Evolutionary conservation across 2,797 vertebrate species (phyloP).

Genomic region (Intellagama lesueurii): DNA sequence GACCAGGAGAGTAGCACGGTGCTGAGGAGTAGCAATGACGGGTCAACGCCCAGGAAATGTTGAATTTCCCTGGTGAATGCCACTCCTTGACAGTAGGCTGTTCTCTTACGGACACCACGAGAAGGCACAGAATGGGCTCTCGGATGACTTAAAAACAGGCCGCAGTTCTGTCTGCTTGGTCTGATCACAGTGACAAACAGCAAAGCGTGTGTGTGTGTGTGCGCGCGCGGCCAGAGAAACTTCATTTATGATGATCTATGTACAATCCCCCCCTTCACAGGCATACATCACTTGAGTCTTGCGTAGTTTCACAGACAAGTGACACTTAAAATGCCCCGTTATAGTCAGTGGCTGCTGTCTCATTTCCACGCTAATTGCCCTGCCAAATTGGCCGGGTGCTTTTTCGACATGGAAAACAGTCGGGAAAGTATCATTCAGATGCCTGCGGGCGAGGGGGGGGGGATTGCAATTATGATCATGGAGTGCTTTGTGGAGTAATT

Average conservation of each 20-base stretch:
- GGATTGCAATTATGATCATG: background rate
- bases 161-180: too few species aligned
- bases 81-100: too few species aligned
- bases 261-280: background rate
- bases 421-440: constrained; percentile 65
- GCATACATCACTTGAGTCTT: constrained; percentile 7
- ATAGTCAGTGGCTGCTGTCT: constrained; percentile 61
- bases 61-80: too few species aligned
- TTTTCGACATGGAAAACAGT: constrained; percentile 62
- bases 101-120: too few species aligned
- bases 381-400: constrained; percentile 62
- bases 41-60: too few species aligned
- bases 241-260: background rate
- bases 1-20: too few species aligned
- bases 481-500: constrained; percentile 63
- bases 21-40: too few species aligned
- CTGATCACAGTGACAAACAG: too few species aligned
- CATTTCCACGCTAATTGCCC: constrained; percentile 74
- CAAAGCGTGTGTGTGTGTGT: too few species aligned
- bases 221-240: too few species aligned
- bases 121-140: too few species aligned
- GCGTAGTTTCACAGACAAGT: constrained; percentile 62
- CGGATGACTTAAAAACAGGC: too few species aligned
- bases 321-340: constrained; percentile 64
- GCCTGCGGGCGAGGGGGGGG: background rate